Evolutionary conservation across 2,888 invertebrate genomes (phyloP), one percentile per base, ranked within the genome.

Genomic region (Gastrophysa polygoni): DNA sequence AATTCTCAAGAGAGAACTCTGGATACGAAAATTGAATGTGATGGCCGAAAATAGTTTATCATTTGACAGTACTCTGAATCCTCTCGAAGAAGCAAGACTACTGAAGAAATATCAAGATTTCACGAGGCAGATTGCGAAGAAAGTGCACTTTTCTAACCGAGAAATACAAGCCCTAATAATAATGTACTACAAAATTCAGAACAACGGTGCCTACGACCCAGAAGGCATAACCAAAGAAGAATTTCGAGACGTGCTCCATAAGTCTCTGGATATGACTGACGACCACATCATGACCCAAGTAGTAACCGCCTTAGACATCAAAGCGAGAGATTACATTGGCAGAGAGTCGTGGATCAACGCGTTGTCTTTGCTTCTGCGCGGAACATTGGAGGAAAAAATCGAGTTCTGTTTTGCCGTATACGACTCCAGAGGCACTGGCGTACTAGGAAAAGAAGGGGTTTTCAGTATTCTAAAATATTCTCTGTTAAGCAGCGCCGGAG

Each of bases 391-490:
- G 20, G 89, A 91, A 71, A 86, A 87, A 67, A 89, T 89, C 59
- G 72, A 81, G 11, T 91, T 88, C 71, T 87, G 87, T 24, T 90
- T 87, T 73, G 83, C 84, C 67, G 88, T 88, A 32, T 92, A 91
- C 72, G 89, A 91, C 75, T 77, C 88, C 11, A 83, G 89, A 61
- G 85, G 86, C 0, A 87, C 88, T 69, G 88, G 88, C 0, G 78
- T 84, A 63, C 82, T 92, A 14, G 85, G 88, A 24, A 83, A 90
- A 17, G 91, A 91, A 72, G 88, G 87, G n/a, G 88, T 92, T 84
- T 88, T 88, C 71, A 85, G 86, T 18, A 80, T 89, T 16, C 83
- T 90, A 80, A 84, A 83, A 69, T 83, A 83, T 56, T 84, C 84
- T 66, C 74, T 84, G 66, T 83, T 83, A 49, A 87, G 83, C 71